A percentile compares a stretch with the other conserved stretches of the same genome.
Evolutionary conservation across 1,140 invertebrate species (phyloP).

Genomic region (Aporrectodea caliginosa): DNA sequence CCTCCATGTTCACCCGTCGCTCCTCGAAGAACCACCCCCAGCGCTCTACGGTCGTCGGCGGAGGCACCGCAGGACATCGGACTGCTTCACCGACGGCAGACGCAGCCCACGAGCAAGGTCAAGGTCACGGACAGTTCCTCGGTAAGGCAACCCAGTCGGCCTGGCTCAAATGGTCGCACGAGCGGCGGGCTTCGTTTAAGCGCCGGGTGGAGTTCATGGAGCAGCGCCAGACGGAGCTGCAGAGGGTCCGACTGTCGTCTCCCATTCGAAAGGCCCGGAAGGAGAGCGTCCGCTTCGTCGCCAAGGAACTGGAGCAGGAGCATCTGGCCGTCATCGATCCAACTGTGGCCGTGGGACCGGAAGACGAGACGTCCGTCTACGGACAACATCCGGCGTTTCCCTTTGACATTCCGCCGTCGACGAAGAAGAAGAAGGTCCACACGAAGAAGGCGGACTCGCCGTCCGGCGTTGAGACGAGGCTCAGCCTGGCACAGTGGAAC

Average conservation of each 20-base stretch:
- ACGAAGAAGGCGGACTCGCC: background rate
- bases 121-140: background rate
- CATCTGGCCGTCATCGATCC: background rate
- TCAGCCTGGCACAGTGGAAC: conserved; percentile 45
- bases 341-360: background rate
- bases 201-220: conserved; percentile 46
- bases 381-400: background rate
- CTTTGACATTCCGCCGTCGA: background rate
- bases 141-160: conserved; percentile 36
- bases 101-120: background rate
- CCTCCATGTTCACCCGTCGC: background rate
- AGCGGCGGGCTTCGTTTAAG: conserved; percentile 45
- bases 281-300: conserved; percentile 41
- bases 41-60: background rate
- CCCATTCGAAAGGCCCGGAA: conserved; percentile 52
- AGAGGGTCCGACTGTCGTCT: conserved; percentile 45
- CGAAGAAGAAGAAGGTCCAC: background rate
- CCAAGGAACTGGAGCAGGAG: background rate
- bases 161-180: conserved; percentile 51
- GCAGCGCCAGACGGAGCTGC: conserved; percentile 35
- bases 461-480: conserved; percentile 35
- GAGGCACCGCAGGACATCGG: background rate
- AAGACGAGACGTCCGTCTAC: background rate
- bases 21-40: background rate
- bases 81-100: background rate